Conservation (phyloP, 35 echinoderm and acorn worm species). For the Anneissia japonica region DNA sequence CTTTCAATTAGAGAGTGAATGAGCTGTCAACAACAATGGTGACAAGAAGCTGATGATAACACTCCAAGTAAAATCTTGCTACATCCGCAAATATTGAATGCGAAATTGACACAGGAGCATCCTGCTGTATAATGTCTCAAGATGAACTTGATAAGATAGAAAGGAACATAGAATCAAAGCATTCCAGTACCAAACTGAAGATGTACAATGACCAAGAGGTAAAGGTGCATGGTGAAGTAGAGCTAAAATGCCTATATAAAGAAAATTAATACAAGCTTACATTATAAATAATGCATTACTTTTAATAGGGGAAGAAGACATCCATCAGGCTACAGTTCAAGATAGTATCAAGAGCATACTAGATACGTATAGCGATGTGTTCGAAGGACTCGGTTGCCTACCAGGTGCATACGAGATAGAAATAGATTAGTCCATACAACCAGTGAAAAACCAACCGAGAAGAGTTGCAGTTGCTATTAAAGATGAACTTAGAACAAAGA, state of each 20-base stretch:
- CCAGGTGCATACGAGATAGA: not conserved
- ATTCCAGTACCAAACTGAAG: no score
- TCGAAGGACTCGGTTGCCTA: not conserved
- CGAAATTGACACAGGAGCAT: no score
- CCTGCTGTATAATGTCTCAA: no score
- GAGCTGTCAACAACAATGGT: not conserved
- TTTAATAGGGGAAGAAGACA: not conserved
- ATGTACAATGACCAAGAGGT: constrained; percentile 7
- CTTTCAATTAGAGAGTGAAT: not conserved
- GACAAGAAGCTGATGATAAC: no score
- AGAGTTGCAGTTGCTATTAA: not conserved
- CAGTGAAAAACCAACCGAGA: not conserved
- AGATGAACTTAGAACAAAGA: not conserved
- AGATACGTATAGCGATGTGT: not conserved
- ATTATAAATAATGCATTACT: not conserved
- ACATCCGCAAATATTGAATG: no score
- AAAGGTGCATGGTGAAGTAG: not conserved
- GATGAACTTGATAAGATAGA: no score
- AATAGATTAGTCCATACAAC: not conserved
- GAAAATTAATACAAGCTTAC: not conserved
- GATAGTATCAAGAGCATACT: not conserved
- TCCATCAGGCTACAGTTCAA: not conserved
- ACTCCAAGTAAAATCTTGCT: no score
- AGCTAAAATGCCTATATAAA: not conserved
- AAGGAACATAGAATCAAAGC: no score